Base-by-base conservation (phyloP, 1,140 invertebrate species). In the Magallana ariakensis region DNA sequence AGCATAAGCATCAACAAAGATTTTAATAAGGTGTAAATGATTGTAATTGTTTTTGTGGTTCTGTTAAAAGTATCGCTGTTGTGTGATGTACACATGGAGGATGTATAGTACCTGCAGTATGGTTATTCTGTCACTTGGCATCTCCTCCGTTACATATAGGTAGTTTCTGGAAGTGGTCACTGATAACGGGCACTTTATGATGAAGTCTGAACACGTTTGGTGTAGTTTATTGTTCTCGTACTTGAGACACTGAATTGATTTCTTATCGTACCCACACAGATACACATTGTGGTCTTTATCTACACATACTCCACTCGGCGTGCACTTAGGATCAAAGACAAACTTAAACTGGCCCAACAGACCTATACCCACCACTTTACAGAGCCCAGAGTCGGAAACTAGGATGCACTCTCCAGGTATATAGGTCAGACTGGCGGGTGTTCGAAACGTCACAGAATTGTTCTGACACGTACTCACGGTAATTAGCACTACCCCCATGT, bases 251-350 rank as follows among this genome's bases (percentile, higher is more conserved):
- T 80, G 75, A 26, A 80, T 53, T 82, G 53, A 60, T 54, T 58
- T 82, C 19, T 33, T 86, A 33, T 86, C 80, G 60, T 82, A 86
- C 10, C 80, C 11, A 82, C 80, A 86, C 57, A 86, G 22, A 26
- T 60, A 86, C 6, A 86, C 57, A 66, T 58, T 16, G 56, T 46
- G 19, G 56, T 46, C 26, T n/a, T 16, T 86, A 9, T 80, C 80
- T 9, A 54, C 56, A 8, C 46, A 26, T 56, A 86, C 13, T 15
- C 75, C 75, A 60, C 75, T 60, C n/a, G 80, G 85, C 53, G 56
- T 82, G n/a, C 80, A 80, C n/a, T 82, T 53, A 1, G 85, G 85
- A 80, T 86, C 85, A 54, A 58, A 81, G 10, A 53, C 57, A 86
- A 86, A 86, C 56, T 86, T 66, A 0, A 86, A 19, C 16, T 86